phyloP scores from a whole-genome alignment of 2,888 invertebrate genomes.

The Odontocolon sp. region DNA sequence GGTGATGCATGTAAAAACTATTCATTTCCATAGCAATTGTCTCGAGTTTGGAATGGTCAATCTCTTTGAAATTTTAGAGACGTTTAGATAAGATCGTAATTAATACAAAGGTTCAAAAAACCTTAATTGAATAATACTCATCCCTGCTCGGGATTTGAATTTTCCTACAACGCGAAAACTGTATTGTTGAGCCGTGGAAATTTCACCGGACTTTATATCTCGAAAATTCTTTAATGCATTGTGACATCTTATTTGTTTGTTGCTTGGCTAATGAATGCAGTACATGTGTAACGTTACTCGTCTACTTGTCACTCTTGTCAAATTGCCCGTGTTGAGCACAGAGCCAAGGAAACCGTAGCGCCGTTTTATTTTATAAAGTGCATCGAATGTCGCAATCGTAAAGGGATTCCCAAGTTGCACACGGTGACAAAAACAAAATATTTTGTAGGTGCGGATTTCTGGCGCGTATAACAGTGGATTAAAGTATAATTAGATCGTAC shows the following conservation, averaged over 20 bases:
- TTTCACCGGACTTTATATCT: not conserved
- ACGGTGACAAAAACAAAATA: constrained; percentile 35
- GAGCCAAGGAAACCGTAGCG: constrained; percentile 3
- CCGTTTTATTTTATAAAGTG: constrained; percentile 1
- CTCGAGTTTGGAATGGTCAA: too few species aligned
- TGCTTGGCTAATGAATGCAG: constrained; percentile 47
- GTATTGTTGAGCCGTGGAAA: not conserved
- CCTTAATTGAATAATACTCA: too few species aligned
- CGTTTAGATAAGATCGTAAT: too few species aligned
- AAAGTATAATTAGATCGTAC: constrained; percentile 48
- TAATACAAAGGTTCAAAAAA: too few species aligned
- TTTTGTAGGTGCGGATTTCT: constrained; percentile 4
- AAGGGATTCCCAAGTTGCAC: constrained; percentile 39
- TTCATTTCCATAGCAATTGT: too few species aligned
- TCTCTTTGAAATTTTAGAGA: too few species aligned
- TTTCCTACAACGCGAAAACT: too few species aligned
- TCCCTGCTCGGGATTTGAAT: too few species aligned
- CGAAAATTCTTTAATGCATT: constrained; percentile 2
- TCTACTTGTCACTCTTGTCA: constrained; percentile 48
- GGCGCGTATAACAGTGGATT: constrained; percentile 37
- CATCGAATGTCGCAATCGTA: constrained; percentile 41
- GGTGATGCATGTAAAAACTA: too few species aligned
- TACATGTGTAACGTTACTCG: constrained; percentile 34
- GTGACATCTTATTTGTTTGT: constrained; percentile 27
- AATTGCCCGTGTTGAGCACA: constrained; percentile 24